These are phyloP conservation scores for Gavialis gangeticus DNA, from an alignment of 2,113 vertebrate genomes.

Conservation along the genomic window DNA sequence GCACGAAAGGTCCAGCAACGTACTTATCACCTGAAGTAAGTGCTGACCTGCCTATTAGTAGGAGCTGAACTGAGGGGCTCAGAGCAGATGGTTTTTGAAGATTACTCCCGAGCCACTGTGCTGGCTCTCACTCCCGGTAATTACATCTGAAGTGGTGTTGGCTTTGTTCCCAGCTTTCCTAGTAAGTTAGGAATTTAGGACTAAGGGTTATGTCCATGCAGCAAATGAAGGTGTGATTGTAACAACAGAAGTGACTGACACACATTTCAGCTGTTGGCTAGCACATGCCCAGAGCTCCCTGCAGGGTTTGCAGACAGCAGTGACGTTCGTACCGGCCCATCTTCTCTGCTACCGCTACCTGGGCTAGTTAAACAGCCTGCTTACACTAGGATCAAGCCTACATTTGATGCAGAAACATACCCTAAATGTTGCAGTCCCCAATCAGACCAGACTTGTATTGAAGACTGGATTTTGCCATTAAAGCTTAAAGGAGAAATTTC, in stretches of 20 bases:
- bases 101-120: not conserved
- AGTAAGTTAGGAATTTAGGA: fast-evolving
- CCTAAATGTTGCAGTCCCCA: not conserved
- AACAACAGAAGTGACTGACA: not conserved
- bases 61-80: not conserved
- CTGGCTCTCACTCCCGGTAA: not conserved
- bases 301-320: not conserved
- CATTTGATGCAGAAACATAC: fast-evolving
- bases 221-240: fast-evolving
- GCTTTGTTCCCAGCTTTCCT: not conserved
- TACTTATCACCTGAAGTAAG: not conserved
- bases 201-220: not conserved
- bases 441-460: fast-evolving
- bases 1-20: not conserved
- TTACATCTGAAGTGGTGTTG: not conserved
- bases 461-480: not conserved
- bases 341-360: fast-evolving
- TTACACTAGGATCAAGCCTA: not conserved
- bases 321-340: not conserved
- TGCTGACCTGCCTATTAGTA: fast-evolving
- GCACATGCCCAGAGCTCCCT: fast-evolving
- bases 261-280: not conserved
- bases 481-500: not conserved
- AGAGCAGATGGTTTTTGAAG: not conserved
- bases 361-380: not conserved